Evolutionary conservation across 2,113 vertebrate genomes (phyloP).

Genomic region (Xenopus borealis): DNA sequence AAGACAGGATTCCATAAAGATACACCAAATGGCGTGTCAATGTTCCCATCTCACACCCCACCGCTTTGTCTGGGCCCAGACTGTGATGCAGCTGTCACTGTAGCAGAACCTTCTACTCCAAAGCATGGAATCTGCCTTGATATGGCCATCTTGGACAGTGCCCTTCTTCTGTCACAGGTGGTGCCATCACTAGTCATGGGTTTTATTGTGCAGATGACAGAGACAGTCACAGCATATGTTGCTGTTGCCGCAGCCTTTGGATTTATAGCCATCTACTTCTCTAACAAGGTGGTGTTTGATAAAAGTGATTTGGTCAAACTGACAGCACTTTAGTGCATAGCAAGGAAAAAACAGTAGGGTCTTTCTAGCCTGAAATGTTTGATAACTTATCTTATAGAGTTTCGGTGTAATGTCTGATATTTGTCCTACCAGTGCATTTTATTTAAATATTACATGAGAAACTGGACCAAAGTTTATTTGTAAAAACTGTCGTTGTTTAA

Average conservation of each 20-base stretch:
- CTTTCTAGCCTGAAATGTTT: neutral
- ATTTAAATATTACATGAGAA: too few species aligned
- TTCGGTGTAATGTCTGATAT: too few species aligned
- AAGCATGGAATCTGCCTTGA: constrained; percentile 79
- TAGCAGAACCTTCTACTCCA: constrained; percentile 48
- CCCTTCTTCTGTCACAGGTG: constrained; percentile 82
- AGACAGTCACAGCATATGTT: constrained; percentile 79
- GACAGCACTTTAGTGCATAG: constrained; percentile 47
- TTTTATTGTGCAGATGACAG: constrained; percentile 75
- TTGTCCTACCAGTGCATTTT: too few species aligned
- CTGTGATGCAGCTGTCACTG: constrained; percentile 57
- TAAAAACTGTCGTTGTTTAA: too few species aligned
- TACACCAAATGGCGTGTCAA: constrained; percentile 55
- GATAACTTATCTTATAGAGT: too few species aligned
- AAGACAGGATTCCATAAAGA: constrained; percentile 55
- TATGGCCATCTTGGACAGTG: constrained; percentile 83
- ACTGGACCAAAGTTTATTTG: too few species aligned
- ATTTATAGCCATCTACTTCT: constrained; percentile 75
- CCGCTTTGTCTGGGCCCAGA: constrained; percentile 61
- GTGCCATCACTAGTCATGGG: constrained; percentile 79
- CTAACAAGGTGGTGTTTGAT: constrained; percentile 75
- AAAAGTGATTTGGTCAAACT: constrained; percentile 68
- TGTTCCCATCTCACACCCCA: constrained; percentile 34
- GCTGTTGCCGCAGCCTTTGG: constrained; percentile 69
- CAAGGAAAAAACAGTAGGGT: neutral